Evolutionary conservation across 2,888 invertebrate species (phyloP).

Genomic region (Hyposoter didymator): DNA sequence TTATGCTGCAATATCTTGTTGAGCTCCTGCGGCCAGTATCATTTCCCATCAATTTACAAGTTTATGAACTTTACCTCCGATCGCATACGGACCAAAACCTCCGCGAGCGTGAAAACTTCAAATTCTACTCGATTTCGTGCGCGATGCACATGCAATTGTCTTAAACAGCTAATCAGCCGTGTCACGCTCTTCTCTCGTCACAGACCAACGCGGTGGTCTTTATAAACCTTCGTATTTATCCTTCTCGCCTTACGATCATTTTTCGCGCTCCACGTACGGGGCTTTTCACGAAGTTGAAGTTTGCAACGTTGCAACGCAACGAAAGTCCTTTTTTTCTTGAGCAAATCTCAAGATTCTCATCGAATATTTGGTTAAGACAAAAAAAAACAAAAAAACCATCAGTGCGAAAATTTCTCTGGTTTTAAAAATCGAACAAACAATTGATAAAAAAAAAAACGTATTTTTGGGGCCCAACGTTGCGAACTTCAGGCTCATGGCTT

Average conservation of each 20-base stretch:
- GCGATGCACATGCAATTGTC: conserved; percentile 55
- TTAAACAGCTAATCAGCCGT: conserved; percentile 57
- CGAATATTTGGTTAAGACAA: too few species aligned
- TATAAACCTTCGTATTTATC: not conserved
- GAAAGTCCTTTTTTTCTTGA: too few species aligned
- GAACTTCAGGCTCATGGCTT: too few species aligned
- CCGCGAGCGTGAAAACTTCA: conserved; percentile 49
- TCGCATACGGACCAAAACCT: conserved; percentile 8
- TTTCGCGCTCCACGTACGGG: not conserved
- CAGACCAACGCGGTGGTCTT: conserved; percentile 8
- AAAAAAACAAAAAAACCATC: too few species aligned
- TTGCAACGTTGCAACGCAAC: too few species aligned
- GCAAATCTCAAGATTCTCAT: too few species aligned
- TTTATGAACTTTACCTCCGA: conserved; percentile 62
- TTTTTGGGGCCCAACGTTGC: too few species aligned
- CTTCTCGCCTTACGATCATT: not conserved
- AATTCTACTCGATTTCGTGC: conserved; percentile 10
- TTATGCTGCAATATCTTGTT: conserved; percentile 50
- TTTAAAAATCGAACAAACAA: too few species aligned
- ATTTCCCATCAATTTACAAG: conserved; percentile 66
- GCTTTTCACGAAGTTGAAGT: too few species aligned
- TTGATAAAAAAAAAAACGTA: too few species aligned
- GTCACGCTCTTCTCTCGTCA: conserved; percentile 31
- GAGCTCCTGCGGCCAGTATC: conserved; percentile 42
- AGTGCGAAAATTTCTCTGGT: too few species aligned